phyloP scores from a whole-genome alignment of 2,888 invertebrate species.

The Xestia ashworthii region DNA sequence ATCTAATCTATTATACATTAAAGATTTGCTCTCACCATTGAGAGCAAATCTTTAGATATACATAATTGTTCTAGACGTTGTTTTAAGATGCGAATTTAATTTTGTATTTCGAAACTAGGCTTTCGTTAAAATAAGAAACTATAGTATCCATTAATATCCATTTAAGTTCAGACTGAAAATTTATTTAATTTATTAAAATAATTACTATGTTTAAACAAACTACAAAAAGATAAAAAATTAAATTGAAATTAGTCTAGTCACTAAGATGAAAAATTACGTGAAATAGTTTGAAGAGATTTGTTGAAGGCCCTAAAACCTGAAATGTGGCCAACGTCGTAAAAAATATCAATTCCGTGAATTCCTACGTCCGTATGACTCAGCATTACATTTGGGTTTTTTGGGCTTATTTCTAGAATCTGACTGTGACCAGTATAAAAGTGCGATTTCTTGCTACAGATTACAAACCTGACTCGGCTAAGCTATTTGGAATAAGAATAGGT shows the following conservation, averaged over 20 bases:
- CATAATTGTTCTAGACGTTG: neutral
- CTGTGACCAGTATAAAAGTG: neutral
- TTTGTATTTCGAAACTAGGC: neutral
- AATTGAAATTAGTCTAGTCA: neutral
- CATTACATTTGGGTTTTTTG: neutral
- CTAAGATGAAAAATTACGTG: neutral
- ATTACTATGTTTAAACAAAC: too few relatives aligned
- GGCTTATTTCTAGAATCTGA: neutral
- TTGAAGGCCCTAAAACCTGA: neutral
- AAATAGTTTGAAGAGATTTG: neutral
- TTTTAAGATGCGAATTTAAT: neutral
- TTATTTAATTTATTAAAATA: neutral
- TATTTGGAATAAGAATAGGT: neutral
- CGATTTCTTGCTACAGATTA: neutral
- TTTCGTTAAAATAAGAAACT: neutral
- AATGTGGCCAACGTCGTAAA: neutral
- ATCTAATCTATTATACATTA: too few relatives aligned
- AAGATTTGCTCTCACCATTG: too few relatives aligned
- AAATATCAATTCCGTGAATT: neutral
- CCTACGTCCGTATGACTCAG: neutral
- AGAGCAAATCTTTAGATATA: neutral
- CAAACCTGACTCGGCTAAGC: neutral
- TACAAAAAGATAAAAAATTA: neutral
- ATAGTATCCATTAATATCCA: neutral
- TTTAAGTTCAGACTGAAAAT: neutral